Evolutionary conservation across 1,140 invertebrate species (phyloP).

Genomic region (Anoplolepis gracilipes): DNA sequence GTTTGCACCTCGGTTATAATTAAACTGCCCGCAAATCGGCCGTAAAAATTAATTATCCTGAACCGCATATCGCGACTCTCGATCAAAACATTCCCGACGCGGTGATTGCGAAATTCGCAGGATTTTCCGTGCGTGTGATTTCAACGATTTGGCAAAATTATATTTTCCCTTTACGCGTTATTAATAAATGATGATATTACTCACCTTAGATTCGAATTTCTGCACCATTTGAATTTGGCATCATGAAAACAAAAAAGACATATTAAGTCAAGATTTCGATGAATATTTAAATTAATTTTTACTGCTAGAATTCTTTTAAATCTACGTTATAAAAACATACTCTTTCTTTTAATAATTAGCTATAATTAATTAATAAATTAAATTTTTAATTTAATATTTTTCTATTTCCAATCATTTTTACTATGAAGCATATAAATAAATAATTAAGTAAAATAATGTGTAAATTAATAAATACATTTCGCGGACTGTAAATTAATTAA

Average conservation of each 20-base stretch:
- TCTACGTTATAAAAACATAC: background rate
- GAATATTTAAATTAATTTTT: background rate
- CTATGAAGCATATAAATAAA: no score
- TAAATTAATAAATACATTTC: no score
- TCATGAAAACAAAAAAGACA: constrained; percentile 76
- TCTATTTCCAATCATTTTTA: no score
- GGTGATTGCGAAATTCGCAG: constrained; percentile 47
- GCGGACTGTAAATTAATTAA: no score
- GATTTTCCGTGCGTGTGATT: background rate
- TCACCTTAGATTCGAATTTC: constrained; percentile 85
- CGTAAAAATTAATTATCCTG: constrained; percentile 61
- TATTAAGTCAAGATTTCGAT: constrained; percentile 7
- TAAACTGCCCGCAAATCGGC: constrained; percentile 41
- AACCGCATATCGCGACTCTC: constrained; percentile 39
- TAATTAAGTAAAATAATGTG: no score
- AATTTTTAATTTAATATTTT: background rate
- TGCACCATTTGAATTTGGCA: constrained; percentile 56
- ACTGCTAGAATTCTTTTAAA: background rate
- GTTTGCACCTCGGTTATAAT: constrained; percentile 51
- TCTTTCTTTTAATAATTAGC: no score
- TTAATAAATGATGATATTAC: constrained; percentile 68
- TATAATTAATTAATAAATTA: background rate
- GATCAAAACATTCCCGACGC: constrained; percentile 48
- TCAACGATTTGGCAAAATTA: constrained; percentile 61
- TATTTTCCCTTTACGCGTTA: constrained; percentile 48